Conservation (phyloP, 2,113 vertebrate genomes). For the Takifugu bimaculatus region DNA sequence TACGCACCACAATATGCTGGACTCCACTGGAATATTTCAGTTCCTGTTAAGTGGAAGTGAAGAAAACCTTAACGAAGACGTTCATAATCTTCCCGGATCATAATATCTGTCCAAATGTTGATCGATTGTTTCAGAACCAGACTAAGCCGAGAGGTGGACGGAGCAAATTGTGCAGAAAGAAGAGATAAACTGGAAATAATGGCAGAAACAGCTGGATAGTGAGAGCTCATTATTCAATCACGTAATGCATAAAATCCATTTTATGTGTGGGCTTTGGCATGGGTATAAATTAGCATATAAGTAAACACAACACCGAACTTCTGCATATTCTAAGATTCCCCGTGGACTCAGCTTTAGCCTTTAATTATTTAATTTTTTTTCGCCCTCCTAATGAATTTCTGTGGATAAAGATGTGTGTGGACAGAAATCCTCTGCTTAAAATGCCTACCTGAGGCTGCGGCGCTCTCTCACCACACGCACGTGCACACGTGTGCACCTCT, state of each 20-base stretch:
- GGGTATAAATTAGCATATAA: slow-evolving; percentile 48
- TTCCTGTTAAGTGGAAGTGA: too few relatives aligned
- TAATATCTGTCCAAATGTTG: not conserved
- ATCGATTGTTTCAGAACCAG: not conserved
- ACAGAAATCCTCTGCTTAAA: slow-evolving; percentile 10
- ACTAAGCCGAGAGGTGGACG: not conserved
- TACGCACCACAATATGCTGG: too few relatives aligned
- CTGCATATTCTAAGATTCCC: slow-evolving; percentile 32
- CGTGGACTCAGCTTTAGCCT: slow-evolving; percentile 35
- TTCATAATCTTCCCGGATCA: too few relatives aligned
- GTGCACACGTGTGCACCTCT: not conserved
- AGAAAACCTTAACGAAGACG: too few relatives aligned
- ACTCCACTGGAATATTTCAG: too few relatives aligned
- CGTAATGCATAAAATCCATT: slow-evolving; percentile 52
- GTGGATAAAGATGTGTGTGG: slow-evolving; percentile 22
- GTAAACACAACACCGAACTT: slow-evolving; percentile 54
- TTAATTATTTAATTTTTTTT: slow-evolving; percentile 17
- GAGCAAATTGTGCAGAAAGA: slow-evolving; percentile 19
- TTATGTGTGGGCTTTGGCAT: slow-evolving; percentile 42
- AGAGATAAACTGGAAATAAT: slow-evolving; percentile 14
- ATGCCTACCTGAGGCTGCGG: not conserved
- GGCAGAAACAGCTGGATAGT: slow-evolving; percentile 34
- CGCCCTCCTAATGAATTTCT: slow-evolving; percentile 34
- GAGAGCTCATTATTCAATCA: slow-evolving; percentile 53
- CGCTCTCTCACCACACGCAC: not conserved